Conservation (phyloP, 2,888 invertebrate genomes). For the Hyppa rectilinea region DNA sequence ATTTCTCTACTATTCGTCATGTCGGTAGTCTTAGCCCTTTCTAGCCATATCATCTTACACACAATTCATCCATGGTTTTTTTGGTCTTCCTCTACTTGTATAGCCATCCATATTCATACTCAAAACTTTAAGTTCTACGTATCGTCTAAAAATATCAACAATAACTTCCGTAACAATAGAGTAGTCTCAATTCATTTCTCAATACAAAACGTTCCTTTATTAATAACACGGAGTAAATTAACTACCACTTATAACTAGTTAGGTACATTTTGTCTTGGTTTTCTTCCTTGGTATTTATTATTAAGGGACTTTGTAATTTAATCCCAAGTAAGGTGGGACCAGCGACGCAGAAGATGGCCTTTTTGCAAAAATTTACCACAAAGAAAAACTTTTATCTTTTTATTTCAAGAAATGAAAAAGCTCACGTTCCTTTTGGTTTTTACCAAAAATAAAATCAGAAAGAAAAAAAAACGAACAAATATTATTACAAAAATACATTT, state of each 20-base stretch:
- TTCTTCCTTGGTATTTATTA: no score
- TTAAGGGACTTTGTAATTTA: no score
- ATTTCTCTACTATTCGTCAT: no score
- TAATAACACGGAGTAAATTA: neutral
- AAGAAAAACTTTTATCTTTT: neutral
- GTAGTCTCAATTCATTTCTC: neutral
- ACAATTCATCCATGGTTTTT: no score
- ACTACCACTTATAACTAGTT: no score
- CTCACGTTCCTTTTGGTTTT: neutral
- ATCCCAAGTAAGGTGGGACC: neutral
- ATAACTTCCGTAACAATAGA: neutral
- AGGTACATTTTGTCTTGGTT: no score
- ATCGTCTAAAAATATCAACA: neutral
- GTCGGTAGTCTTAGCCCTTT: no score
- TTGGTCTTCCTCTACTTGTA: no score
- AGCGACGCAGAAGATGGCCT: neutral
- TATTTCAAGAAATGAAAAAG: neutral
- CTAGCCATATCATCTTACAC: no score
- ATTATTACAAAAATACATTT: slow-evolving; percentile 65
- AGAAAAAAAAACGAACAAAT: slow-evolving; percentile 53
- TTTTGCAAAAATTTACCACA: neutral
- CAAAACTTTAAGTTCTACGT: neutral
- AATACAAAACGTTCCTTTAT: neutral
- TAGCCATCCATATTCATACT: no score
- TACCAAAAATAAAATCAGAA: neutral